Base-by-base conservation (phyloP, 2,113 vertebrate genomes). In the Cavia aperea region DNA sequence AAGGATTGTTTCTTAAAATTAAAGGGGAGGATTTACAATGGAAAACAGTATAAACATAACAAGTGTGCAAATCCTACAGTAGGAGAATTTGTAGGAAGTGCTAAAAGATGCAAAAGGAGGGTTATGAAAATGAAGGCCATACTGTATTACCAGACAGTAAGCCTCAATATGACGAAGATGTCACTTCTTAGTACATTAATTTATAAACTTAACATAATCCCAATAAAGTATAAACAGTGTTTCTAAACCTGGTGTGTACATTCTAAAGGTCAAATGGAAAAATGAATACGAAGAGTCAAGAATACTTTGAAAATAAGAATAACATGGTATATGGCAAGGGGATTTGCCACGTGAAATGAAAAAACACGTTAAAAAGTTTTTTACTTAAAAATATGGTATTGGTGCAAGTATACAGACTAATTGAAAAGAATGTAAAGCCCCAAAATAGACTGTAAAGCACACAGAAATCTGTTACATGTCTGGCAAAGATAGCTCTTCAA, bases 1-100 rank as follows among this genome's bases (percentile, higher is more conserved):
- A 97, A 98, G 97, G 97, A 97, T 87, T 65, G 73, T 87, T 96
- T 97, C 70, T 91, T 95, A 96, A 85, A 92, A 96, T 91, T 16
- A 23, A 90, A 2, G n/a, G 49, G 90, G 39, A 46, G 43, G 26
- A 75, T 54, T 96, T 86, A 93, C 23, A 36, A 83, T 88, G 46
- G 56, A 9, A 4, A 65, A 29, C 46, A 8, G 29, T 24, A 68
- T 82, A 81, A 73, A 84, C 66, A 7, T 26, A 95, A 86, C 6
- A 89, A 81, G 91, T 29, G n/a, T 58, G 4, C 33, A 93, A 86
- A 49, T 89, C 36, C 15, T 31, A 58, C 8, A 31, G 2, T 39
- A 87, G 51, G 43, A 82, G 62, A 94, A 73, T 51, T 36, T 39
- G 33, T 31, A 92, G 60, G 70, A 3, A 43, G 46, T 18, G 15